Evolutionary conservation across 53 echinoderm and acorn worm genomes (phyloP), one percentile per base, ranked within the genome.

Genomic region (Astropecten irregularis): DNA sequence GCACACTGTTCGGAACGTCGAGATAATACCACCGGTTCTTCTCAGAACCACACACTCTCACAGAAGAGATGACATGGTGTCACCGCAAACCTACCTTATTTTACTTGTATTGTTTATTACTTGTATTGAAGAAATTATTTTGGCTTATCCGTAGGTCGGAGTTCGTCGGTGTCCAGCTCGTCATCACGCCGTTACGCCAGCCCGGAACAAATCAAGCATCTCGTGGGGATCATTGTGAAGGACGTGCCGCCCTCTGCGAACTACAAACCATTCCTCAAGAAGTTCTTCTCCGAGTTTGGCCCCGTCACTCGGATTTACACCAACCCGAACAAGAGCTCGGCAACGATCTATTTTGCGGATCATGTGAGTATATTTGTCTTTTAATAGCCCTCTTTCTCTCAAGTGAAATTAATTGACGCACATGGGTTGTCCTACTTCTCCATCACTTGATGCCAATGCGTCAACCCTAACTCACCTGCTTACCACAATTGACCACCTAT

Each of bases 331-430:
- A 90, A 70, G 36, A 54, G 50, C 2, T 39, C 71, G 26, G 92
- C 97, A 9, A 73, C 84, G 21, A 79, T 97, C 4, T 69, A 84
- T 36, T 97, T 90, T 67, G 71, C 59, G 15, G 56, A 94, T 76
- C 97, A 97, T 59, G 97, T 97, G 77, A 91, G 96, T 96, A 34
- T 0, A 53, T n/a, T n/a, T n/a, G 15, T 33, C 3, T 18, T 9
- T 9, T 66, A 34, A 7, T 28, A 64, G 4, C 28, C 14, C 21
- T n/a, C 19, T 8, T n/a, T 23, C 23, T 23, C 23, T 2, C 29
- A 0, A 4, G 18, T 31, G 28, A 8, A 23, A 30, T 31, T 30
- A 3, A 0, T 9, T 28, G 4, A n/a, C n/a, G n/a, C n/a, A n/a
- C n/a, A n/a, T n/a, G n/a, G n/a, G n/a, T n/a, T n/a, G n/a, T n/a